phyloP scores from a whole-genome alignment of 2,888 invertebrate genomes.

The Acheta domesticus region DNA sequence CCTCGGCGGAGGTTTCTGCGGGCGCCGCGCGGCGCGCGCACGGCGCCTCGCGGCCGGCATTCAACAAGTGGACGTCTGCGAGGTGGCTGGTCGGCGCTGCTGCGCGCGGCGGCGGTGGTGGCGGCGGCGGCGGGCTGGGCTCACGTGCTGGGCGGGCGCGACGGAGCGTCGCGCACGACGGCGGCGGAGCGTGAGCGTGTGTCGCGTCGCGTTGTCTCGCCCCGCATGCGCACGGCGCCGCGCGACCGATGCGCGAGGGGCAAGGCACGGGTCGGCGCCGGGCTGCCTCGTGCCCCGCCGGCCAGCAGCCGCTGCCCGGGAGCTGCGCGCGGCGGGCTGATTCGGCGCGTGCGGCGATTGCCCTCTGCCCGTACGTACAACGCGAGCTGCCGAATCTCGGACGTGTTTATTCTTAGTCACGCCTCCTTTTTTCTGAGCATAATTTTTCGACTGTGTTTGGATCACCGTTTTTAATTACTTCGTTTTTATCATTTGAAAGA shows the following conservation, averaged over 20 bases:
- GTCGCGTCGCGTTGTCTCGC: too few relatives aligned
- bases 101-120: not conserved
- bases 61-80: not conserved
- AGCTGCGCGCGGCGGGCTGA: not conserved
- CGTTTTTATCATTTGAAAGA: too few relatives aligned
- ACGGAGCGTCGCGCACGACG: not conserved
- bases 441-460: too few relatives aligned
- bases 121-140: not conserved
- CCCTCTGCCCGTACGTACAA: not conserved
- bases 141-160: not conserved
- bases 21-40: not conserved
- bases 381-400: too few relatives aligned
- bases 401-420: too few relatives aligned
- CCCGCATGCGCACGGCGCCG: too few relatives aligned
- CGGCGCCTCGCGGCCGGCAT: not conserved
- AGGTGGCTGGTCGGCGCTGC: not conserved
- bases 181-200: not conserved
- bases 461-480: too few relatives aligned
- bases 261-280: too few relatives aligned
- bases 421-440: too few relatives aligned
- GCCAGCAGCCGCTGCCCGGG: not conserved
- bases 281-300: not conserved
- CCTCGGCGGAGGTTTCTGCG: not conserved
- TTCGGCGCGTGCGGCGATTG: not conserved
- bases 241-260: too few relatives aligned